These are phyloP conservation scores for Conus canariensis DNA, from an alignment of 2,888 invertebrate species.

Conservation along the genomic window DNA sequence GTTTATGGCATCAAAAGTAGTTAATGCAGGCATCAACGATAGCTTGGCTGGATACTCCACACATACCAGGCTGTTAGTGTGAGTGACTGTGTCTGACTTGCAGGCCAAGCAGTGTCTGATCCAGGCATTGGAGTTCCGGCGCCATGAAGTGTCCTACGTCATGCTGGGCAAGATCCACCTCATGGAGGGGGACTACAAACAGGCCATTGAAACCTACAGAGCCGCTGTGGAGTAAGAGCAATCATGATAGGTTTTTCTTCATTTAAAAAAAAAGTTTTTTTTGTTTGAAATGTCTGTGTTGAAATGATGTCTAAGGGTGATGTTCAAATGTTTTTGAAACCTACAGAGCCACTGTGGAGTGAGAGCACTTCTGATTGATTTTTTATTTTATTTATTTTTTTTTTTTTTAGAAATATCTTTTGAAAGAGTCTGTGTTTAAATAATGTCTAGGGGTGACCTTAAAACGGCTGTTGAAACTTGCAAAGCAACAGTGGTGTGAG, in stretches of 20 bases:
- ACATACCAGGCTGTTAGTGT: no score
- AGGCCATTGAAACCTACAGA: slow-evolving; percentile 87
- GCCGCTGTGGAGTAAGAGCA: slow-evolving; percentile 85
- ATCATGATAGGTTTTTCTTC: no score
- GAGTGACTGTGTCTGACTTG: neutral
- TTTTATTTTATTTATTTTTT: no score
- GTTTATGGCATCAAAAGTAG: no score
- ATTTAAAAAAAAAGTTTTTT: no score
- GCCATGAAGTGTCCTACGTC: slow-evolving; percentile 87
- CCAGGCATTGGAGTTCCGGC: slow-evolving; percentile 86
- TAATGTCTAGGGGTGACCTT: no score
- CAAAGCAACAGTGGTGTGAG: slow-evolving; percentile 86
- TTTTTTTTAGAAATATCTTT: no score
- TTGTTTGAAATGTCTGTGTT: no score
- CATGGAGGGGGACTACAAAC: slow-evolving; percentile 84
- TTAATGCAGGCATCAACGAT: no score
- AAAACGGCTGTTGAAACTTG: slow-evolving; percentile 86
- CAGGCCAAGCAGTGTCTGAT: slow-evolving; percentile 87
- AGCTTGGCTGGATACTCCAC: no score
- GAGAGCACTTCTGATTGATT: slow-evolving; percentile 63
- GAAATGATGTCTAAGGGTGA: no score
- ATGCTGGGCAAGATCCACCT: slow-evolving; percentile 86
- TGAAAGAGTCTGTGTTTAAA: no score
- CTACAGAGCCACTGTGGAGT: slow-evolving; percentile 87
- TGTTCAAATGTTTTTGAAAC: slow-evolving; percentile 84